Evolutionary conservation across 2,888 invertebrate genomes (phyloP).

Genomic region (Drosophila neoperkinsi): DNA sequence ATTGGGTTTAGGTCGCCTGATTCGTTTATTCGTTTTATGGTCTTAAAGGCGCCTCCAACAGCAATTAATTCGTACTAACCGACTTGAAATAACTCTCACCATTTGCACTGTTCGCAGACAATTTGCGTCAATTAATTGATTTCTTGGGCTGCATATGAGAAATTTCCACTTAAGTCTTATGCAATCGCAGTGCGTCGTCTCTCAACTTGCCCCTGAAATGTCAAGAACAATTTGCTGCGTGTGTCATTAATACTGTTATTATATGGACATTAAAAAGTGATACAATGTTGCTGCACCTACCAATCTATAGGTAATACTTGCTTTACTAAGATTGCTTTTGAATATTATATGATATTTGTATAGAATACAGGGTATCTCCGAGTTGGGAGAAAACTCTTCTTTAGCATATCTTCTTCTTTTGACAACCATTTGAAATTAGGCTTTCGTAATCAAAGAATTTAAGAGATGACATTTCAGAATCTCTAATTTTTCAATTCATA

Average conservation of each 20-base stretch:
- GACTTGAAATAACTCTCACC: slow-evolving; percentile 15
- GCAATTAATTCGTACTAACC: slow-evolving; percentile 25
- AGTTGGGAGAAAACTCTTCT: background rate
- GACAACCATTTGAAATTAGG: background rate
- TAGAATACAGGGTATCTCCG: background rate
- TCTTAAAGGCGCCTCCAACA: slow-evolving; percentile 36
- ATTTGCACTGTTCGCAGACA: slow-evolving; percentile 73
- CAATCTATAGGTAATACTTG: background rate
- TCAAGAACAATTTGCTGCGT: slow-evolving; percentile 15
- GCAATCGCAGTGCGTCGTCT: slow-evolving; percentile 30
- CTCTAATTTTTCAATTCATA: background rate
- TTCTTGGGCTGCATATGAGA: slow-evolving; percentile 44
- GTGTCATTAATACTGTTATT: slow-evolving; percentile 19
- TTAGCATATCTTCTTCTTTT: background rate
- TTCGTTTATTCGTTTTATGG: slow-evolving; percentile 41
- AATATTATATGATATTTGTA: background rate
- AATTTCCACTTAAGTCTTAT: slow-evolving; percentile 39
- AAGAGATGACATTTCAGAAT: background rate
- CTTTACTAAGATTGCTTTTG: background rate
- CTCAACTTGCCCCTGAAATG: slow-evolving; percentile 26
- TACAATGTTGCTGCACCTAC: background rate
- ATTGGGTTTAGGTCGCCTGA: slow-evolving; percentile 23
- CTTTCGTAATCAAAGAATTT: background rate
- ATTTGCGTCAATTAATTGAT: slow-evolving; percentile 75
- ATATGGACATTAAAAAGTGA: slow-evolving; percentile 4